phyloP scores from a whole-genome alignment of 2,888 invertebrate genomes.

The Yponomeuta cagnagella region DNA sequence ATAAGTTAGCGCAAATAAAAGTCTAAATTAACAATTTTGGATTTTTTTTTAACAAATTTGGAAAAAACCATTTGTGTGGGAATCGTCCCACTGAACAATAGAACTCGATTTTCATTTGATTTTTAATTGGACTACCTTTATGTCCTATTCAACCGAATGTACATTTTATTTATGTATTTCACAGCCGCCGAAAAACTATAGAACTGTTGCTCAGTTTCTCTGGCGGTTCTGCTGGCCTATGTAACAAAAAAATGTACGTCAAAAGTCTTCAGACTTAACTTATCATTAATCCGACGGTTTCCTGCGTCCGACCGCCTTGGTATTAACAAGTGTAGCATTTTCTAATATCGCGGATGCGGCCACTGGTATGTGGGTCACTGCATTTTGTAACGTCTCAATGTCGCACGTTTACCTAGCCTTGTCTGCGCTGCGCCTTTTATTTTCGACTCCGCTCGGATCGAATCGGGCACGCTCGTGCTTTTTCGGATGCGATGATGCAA shows the following conservation, averaged over 20 bases:
- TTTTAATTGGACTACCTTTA: neutral
- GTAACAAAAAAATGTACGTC: no score
- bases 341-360: conserved; percentile 40
- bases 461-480: neutral
- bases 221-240: no score
- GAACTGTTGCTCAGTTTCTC: no score
- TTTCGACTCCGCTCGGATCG: neutral
- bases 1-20: no score
- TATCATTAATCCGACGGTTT: neutral
- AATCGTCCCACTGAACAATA: neutral
- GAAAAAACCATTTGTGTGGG: no score
- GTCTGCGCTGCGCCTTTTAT: conserved; percentile 25
- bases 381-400: conserved; percentile 53
- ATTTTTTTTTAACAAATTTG: no score
- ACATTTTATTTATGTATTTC: no score
- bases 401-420: conserved; percentile 33
- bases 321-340: conserved; percentile 41
- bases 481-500: neutral
- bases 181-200: no score
- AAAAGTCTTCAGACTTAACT: no score
- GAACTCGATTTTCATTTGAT: neutral
- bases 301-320: conserved; percentile 29
- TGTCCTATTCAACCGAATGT: no score
- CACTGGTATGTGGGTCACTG: conserved; percentile 42
- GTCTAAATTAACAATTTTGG: no score